Percentiles rank a stretch among this genome's conserved stretches.
These are phyloP conservation scores for Drosophila yooni DNA, from an alignment of 2,888 invertebrate genomes.

Conservation along the genomic window DNA sequence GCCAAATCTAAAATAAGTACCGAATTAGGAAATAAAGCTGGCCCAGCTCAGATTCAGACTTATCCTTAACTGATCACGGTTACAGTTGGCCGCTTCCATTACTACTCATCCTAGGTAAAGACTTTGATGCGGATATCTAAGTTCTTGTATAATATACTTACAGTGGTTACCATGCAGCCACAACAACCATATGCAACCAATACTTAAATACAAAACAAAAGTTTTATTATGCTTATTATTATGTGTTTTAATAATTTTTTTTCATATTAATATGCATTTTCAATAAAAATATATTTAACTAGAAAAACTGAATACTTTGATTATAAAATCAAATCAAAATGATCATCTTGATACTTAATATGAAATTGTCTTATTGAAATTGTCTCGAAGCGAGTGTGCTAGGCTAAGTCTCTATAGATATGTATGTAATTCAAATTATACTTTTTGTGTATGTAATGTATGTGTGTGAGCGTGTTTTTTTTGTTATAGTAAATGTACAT, in stretches of 20 bases:
- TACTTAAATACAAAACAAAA: slow-evolving; percentile 20
- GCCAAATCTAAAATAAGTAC: slow-evolving; percentile 18
- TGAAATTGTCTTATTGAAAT: slow-evolving; percentile 7
- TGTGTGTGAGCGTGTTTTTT: slow-evolving; percentile 21
- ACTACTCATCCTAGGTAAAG: slow-evolving; percentile 10
- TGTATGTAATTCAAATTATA: slow-evolving; percentile 33
- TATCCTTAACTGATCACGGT: slow-evolving; percentile 1
- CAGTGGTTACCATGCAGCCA: slow-evolving; percentile 1
- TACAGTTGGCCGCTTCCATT: slow-evolving; percentile 2
- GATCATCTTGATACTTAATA: not conserved
- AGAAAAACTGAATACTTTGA: slow-evolving; percentile 7
- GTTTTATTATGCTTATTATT: slow-evolving; percentile 29
- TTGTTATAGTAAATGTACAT: not conserved
- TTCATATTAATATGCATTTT: slow-evolving; percentile 38
- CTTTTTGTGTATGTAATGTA: slow-evolving; percentile 23
- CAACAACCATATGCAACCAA: slow-evolving; percentile 7
- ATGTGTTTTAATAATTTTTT: slow-evolving; percentile 28
- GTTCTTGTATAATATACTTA: slow-evolving; percentile 10
- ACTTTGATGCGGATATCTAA: slow-evolving; percentile 18
- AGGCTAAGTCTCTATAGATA: slow-evolving; percentile 33
- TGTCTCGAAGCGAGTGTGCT: slow-evolving; percentile 27
- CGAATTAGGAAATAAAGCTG: slow-evolving; percentile 5
- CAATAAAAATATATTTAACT: slow-evolving; percentile 17
- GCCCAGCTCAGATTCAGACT: slow-evolving; percentile 2
- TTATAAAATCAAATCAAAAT: slow-evolving; percentile 1